Conservation (phyloP, 2,888 invertebrate genomes). For the Ethmia dodecea region DNA sequence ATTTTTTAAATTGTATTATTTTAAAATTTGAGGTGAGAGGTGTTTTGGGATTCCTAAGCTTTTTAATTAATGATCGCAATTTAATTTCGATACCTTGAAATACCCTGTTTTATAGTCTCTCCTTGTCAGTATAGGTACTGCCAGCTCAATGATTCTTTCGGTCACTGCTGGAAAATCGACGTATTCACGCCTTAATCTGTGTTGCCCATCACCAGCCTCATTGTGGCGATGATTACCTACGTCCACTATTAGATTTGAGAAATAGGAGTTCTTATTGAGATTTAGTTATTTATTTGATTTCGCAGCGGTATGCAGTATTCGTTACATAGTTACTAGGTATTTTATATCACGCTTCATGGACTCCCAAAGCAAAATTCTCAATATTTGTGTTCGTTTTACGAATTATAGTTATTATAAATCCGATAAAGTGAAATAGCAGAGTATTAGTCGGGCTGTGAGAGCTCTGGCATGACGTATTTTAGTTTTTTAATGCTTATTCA, state of each 20-base stretch:
- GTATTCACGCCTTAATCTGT: conserved; percentile 42
- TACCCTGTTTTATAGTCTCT: no score
- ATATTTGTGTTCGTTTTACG: conserved; percentile 29
- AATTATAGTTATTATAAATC: conserved; percentile 22
- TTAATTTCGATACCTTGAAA: no score
- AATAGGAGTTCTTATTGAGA: conserved; percentile 33
- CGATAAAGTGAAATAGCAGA: conserved; percentile 21
- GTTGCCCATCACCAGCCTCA: conserved; percentile 46
- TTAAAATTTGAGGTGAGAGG: no score
- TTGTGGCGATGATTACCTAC: conserved; percentile 59
- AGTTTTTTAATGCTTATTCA: no score
- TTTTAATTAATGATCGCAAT: no score
- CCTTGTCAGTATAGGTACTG: no score
- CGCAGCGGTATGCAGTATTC: conserved; percentile 17
- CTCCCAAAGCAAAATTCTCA: conserved; percentile 28
- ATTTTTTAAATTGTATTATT: no score
- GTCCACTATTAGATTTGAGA: conserved; percentile 32
- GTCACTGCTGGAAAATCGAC: conserved; percentile 39
- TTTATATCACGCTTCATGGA: conserved; percentile 26
- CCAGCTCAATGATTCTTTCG: no score
- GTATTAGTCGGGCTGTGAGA: conserved; percentile 24
- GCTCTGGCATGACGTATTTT: no score
- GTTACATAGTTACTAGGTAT: conserved; percentile 14
- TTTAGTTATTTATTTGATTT: conserved; percentile 40
- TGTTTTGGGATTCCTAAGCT: no score